Percentiles rank a stretch among this genome's conserved stretches.
Conservation (phyloP, 2,113 vertebrate species). For the Vimba vimba region DNA sequence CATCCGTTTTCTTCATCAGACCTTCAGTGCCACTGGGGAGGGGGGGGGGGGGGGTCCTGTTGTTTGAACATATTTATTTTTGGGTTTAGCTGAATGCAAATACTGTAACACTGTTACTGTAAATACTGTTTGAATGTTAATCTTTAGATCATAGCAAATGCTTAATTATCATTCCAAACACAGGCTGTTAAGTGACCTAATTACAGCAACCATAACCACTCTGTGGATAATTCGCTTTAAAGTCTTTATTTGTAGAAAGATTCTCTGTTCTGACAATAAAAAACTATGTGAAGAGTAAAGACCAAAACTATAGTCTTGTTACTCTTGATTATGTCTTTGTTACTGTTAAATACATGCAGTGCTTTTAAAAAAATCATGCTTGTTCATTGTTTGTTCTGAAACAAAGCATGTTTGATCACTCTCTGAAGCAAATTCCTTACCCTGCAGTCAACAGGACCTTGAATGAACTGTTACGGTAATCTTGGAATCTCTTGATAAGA, state of each 20-base stretch:
- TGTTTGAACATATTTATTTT: not conserved
- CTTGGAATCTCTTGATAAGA: conserved; percentile 26
- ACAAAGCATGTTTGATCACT: not conserved
- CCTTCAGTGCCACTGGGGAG: not conserved
- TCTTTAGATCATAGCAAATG: conserved; percentile 15
- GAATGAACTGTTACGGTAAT: conserved; percentile 19
- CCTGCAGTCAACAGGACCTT: not conserved
- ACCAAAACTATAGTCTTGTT: not conserved
- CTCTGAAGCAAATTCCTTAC: conserved; percentile 1
- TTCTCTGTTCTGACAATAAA: not conserved
- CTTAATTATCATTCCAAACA: conserved; percentile 20
- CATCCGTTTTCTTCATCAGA: not conserved
- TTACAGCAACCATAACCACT: conserved; percentile 16
- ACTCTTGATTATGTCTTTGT: not conserved
- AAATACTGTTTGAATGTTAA: conserved; percentile 13
- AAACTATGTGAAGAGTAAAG: not conserved
- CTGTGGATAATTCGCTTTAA: conserved; percentile 6
- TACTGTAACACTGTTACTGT: not conserved
- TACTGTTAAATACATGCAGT: not conserved
- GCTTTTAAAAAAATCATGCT: not conserved
- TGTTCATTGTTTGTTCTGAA: not conserved
- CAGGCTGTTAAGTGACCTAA: conserved; percentile 20
- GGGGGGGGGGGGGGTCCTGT: not conserved
- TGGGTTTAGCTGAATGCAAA: not conserved
- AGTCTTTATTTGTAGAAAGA: conserved; percentile 2